A percentile compares a stretch with the other conserved stretches of the same genome.
phyloP scores from a whole-genome alignment of 1,140 invertebrate genomes.

The Papilio xuthus region DNA sequence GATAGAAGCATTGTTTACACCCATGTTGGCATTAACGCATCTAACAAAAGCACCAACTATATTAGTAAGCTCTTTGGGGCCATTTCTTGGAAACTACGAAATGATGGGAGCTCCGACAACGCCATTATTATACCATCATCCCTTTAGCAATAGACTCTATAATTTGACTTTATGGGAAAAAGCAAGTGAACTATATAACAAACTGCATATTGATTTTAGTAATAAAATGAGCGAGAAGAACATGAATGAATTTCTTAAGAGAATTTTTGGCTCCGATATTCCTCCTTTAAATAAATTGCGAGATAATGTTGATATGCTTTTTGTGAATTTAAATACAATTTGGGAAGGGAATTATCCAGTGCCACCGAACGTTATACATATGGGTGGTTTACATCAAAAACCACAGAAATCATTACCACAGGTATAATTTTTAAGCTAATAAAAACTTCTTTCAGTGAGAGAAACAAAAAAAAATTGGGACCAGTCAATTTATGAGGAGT shows the following conservation, averaged over 20 bases:
- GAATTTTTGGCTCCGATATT: slow-evolving; percentile 62
- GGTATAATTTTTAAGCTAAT: slow-evolving; percentile 20
- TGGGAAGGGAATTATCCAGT: slow-evolving; percentile 66
- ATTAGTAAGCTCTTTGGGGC: slow-evolving; percentile 7
- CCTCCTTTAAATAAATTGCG: slow-evolving; percentile 67
- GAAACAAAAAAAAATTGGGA: too few species aligned
- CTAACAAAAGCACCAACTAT: slow-evolving; percentile 23
- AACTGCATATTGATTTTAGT: slow-evolving; percentile 4
- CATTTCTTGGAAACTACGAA: neutral
- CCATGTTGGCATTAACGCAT: slow-evolving; percentile 5
- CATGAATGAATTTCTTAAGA: slow-evolving; percentile 23
- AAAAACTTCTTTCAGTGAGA: neutral
- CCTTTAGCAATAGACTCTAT: slow-evolving; percentile 46
- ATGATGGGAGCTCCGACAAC: slow-evolving; percentile 49
- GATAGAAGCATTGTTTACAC: slow-evolving; percentile 19
- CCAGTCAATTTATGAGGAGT: too few species aligned
- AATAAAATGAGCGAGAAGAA: neutral
- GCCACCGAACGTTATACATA: slow-evolving; percentile 68
- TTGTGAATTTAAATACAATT: slow-evolving; percentile 74
- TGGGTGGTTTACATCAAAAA: slow-evolving; percentile 76
- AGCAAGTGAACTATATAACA: slow-evolving; percentile 46
- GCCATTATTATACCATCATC: slow-evolving; percentile 67
- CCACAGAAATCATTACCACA: slow-evolving; percentile 56
- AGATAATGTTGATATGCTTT: slow-evolving; percentile 75
- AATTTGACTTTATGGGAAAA: slow-evolving; percentile 50